Percentiles rank a stretch among this genome's conserved stretches.
phyloP scores from a whole-genome alignment of 2,113 vertebrate genomes.

The Manacus vitellinus region DNA sequence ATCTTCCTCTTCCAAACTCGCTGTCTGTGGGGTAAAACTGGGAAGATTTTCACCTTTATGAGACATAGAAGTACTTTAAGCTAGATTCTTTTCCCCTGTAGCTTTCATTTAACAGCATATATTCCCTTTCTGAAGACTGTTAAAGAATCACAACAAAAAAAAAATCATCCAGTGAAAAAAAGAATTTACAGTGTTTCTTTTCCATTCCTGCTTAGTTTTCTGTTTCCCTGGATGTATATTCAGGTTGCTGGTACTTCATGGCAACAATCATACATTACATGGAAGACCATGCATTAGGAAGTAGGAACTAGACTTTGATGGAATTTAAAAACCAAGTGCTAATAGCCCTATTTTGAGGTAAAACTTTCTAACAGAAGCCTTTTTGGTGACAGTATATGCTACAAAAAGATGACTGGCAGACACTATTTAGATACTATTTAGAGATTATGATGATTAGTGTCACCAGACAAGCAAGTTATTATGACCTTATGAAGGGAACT shows the following conservation, averaged over 20 bases:
- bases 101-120: neutral
- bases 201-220: neutral
- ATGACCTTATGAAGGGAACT: neutral
- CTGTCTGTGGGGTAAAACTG: neutral
- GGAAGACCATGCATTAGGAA: neutral
- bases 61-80: neutral
- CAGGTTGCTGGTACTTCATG: neutral
- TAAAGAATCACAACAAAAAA: neutral
- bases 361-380: slow-evolving; percentile 18
- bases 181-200: neutral
- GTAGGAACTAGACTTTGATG: neutral
- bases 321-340: neutral
- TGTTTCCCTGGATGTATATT: neutral
- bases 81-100: neutral
- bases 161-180: neutral
- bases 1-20: neutral
- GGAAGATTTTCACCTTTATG: neutral
- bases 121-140: neutral
- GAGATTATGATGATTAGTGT: neutral
- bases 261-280: neutral
- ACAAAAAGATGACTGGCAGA: slow-evolving; percentile 22
- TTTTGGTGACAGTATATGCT: slow-evolving; percentile 8
- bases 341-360: slow-evolving; percentile 36
- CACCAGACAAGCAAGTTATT: neutral
- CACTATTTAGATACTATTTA: neutral